Evolutionary conservation across 2,113 vertebrate species (phyloP), one percentile per base, ranked within the genome.

Genomic region (Sorex araneus): DNA sequence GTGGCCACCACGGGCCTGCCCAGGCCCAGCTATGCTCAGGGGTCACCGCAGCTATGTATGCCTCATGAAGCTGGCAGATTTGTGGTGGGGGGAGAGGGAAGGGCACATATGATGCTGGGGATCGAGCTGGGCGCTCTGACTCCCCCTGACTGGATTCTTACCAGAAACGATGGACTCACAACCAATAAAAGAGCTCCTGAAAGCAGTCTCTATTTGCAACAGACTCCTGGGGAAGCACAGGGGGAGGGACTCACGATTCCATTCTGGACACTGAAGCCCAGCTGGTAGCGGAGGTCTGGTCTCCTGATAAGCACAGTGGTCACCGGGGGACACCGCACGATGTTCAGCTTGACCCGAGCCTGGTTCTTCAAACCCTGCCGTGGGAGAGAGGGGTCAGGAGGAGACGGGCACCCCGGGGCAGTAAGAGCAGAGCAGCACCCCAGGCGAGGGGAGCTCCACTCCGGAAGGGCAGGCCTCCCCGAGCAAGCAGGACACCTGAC

Each of bases 231-330:
- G 57, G 27, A 77, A 8, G 28, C 2, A 27, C 0, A 2, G 7
- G 15, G 28, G 23, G 28, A 1, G 12, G 34, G 83, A 99, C 99
- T 97, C 98, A 99, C 99, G 91, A 99, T 99, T 95, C 99, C 99
- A 12, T 99, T 99, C 97, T 99, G 99, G 80, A 99, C 99, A 43
- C 99, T 99, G 98, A 99, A 99, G 36, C 99, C 99, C 97, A 99
- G 96, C 95, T 99, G 99, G 28, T 99, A 99, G 97, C 99, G 98
- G 64, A 99, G 98, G 96, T 99, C 99, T 0, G 99, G 99, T 83
- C 99, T 98, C 96, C 99, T 98, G 97, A 99, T 99, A 95, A 99
- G 97, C 30, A 99, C 99, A 0, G 99, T 99, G 70, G 99, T 99
- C 76, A 99, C 99, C 0, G 99, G 99, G 73, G 99, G 99, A 96